Base-by-base conservation (phyloP, 2,113 vertebrate genomes). In the Mesoclemmys tuberculata region DNA sequence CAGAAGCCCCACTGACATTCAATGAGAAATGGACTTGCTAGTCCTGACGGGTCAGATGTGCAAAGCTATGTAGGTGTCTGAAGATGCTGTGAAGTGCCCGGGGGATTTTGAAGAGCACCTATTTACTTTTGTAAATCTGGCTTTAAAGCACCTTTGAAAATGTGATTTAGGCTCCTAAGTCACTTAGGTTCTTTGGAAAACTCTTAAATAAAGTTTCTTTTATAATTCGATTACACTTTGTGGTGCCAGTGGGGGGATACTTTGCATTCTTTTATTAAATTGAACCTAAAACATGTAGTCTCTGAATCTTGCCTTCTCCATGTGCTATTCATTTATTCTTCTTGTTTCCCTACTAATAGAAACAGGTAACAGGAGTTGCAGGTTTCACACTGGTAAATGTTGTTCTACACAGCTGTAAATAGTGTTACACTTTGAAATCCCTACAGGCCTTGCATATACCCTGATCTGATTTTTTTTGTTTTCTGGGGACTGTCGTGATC, bases 361-460 rank as follows among this genome's bases (percentile, higher is more conserved):
- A 85, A 35, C 10, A n/a, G 10, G 3, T 82, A 35, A 82, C 84
- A 8, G n/a, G 56, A 92, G 38, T 77, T 90, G 84, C 44, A 85
- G 75, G 44, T 26, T 46, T 48, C 13, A 89, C 35, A 3, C 71
- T 24, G 46, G 11, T 56, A 87, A 49, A 21, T 89, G 46, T 64
- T 55, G 51, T 86, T 97, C 64, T 88, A 82, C 94, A 35, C 10
- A 26, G 58, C 46, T 87, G 10, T 83, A 82, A 92, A 78, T 92
- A 85, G 41, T 56, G 4, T 38, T 94, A 10, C 19, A 2, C 64
- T 96, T 94, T 51, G 84, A 91, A 97, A 52, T 8, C 55, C 78
- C 95, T 88, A 78, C 86, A 92, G 79, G 26, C 77, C 75, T 92
- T 91, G 26, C 80, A 58, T 58, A 96, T 93, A 96, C 88, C 58